phyloP scores from a whole-genome alignment of 1,140 invertebrate species.

The Ips nitidus region DNA sequence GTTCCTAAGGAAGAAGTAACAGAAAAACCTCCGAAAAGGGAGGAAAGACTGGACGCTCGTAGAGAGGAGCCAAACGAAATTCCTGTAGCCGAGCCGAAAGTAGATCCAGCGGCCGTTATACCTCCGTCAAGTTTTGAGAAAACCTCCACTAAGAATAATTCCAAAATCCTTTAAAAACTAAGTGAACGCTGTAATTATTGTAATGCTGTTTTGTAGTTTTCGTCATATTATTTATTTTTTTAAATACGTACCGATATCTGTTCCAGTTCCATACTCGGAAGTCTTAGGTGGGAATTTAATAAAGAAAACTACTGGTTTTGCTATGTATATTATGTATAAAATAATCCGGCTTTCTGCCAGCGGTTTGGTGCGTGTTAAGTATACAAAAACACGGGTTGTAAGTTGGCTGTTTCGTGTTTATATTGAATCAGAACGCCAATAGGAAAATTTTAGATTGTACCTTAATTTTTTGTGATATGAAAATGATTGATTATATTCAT shows the following conservation, averaged over 20 bases:
- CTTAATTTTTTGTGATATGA: background rate
- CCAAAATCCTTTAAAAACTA: conserved; percentile 43
- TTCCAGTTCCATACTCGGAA: too few species aligned
- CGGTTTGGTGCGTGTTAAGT: too few species aligned
- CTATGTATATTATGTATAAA: too few species aligned
- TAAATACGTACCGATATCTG: too few species aligned
- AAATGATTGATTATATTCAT: background rate
- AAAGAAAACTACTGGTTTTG: too few species aligned
- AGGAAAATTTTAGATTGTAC: background rate
- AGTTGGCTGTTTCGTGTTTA: background rate
- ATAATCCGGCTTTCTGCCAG: too few species aligned
- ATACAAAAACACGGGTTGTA: background rate
- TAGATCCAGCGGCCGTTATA: conserved; percentile 32
- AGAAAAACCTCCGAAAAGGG: conserved; percentile 24
- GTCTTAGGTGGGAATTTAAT: too few species aligned
- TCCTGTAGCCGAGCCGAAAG: conserved; percentile 25
- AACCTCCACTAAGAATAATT: conserved; percentile 39
- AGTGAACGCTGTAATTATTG: too few species aligned
- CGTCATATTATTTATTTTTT: too few species aligned
- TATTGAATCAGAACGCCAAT: background rate
- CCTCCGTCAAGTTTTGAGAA: conserved; percentile 45
- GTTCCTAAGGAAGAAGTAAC: conserved; percentile 26
- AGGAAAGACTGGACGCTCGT: background rate
- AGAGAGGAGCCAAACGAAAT: conserved; percentile 9
- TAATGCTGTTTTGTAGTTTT: too few species aligned